Base-by-base conservation (phyloP, 2,113 vertebrate genomes). In the Emberiza fucata region DNA sequence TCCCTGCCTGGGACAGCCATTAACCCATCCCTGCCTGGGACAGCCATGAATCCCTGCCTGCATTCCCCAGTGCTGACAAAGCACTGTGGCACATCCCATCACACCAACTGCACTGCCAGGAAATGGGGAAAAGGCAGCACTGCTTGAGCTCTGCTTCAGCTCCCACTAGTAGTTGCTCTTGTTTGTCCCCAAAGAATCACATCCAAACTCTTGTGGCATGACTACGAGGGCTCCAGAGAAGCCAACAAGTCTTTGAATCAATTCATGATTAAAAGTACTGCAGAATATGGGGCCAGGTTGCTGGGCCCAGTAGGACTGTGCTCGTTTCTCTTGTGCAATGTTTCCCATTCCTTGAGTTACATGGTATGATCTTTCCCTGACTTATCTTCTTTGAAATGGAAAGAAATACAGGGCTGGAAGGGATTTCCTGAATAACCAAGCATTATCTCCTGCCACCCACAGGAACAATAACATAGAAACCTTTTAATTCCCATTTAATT, bases 31-130 rank as follows among this genome's bases (percentile, higher is more conserved):
- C 27, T 53, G 4, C 44, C 5, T 8, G 3, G 64, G 21, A 65
- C 63, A 44, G 40, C 13, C 40, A 40, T 24, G 12, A 51, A 24
- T n/a, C n/a, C 45, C 15, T 9, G 33, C 5, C 59, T 33, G 31
- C 42, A 48, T 14, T 33, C 10, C 39, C 1, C 1, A 45, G 21
- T 21, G 44, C 5, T 81, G 73, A 16, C 61, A 35, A 16, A 20
- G 57, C 29, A 20, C 8, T 6, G 27, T 8, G 16, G 45, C 48
- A 51, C 39, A n/a, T 16, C 1, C 0, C 5, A 17, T 15, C 25
- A 5, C 22, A 22, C 15, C 0, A 0, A 50, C 40, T 48, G 51
- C n/a, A 21, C 24, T 18, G 81, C n/a, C 31, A n/a, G 65, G 9
- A 42, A 33, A 44, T 1, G 11, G 40, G 23, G 25, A 28, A 5